Evolutionary conservation across 1,140 invertebrate species (phyloP).

Genomic region (Atta cephalotes): DNA sequence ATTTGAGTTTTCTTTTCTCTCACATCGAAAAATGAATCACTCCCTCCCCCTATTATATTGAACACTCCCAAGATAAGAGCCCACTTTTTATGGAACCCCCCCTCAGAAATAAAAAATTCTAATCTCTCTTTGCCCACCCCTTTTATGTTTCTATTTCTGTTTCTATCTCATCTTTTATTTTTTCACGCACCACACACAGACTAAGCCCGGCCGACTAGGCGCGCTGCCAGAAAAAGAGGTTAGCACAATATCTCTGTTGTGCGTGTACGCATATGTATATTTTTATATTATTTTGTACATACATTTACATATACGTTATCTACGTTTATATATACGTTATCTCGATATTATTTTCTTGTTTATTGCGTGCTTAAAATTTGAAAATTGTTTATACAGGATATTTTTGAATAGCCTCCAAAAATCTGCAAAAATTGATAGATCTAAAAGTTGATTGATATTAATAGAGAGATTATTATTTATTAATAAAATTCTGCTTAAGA

Average conservation of each 20-base stretch:
- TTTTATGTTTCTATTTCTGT: conserved; percentile 57
- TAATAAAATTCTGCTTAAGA: background rate
- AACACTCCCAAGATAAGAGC: background rate
- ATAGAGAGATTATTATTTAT: background rate
- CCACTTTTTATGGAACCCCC: background rate
- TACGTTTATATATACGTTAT: conserved; percentile 47
- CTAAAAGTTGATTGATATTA: background rate
- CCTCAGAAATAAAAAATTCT: conserved; percentile 6
- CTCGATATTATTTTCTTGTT: conserved; percentile 53
- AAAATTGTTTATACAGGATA: conserved; percentile 20
- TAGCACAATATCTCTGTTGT: conserved; percentile 78
- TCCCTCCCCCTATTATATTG: background rate
- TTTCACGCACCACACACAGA: conserved; percentile 76
- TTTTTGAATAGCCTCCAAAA: conserved; percentile 23
- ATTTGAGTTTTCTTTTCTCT: conserved; percentile 34
- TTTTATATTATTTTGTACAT: conserved; percentile 60
- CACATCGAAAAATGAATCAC: conserved; percentile 8
- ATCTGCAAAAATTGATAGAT: background rate
- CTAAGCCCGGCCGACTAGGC: conserved; percentile 85
- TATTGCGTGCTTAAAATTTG: conserved; percentile 60
- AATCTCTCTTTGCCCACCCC: conserved; percentile 52
- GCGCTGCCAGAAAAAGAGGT: conserved; percentile 86
- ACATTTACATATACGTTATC: conserved; percentile 22
- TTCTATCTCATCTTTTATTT: conserved; percentile 73
- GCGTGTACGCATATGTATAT: conserved; percentile 63